Base-by-base conservation (phyloP, 1,140 invertebrate genomes). In the Panulirus ornatus region DNA sequence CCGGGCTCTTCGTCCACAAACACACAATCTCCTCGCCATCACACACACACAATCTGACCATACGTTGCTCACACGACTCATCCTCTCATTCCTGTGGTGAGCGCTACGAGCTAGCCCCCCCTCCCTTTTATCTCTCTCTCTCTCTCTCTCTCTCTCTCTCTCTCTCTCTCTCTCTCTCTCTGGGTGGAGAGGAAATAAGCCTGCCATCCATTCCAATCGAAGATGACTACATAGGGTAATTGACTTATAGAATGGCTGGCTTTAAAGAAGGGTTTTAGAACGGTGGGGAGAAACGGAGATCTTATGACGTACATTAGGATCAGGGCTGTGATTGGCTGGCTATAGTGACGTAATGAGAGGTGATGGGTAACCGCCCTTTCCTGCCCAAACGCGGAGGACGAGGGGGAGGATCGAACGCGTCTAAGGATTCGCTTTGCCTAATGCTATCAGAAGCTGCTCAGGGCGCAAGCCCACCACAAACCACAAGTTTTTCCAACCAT, bases 321-420 rank as follows among this genome's bases (percentile, higher is more conserved):
- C 51, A 54, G 22, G 51, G 51, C 51, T 42, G 42, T 75, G 73
- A 75, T 75, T 75, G 73, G 73, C 73, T 75, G 27, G 42, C 36
- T 36, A 40, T 42, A 6, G 19, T 75, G 73, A 75, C 73, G 73
- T 75, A 40, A 40, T 75, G 36, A 36, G 40, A 27, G 40, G 11
- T 27, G 75, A 78, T 78, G 75, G 36, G 8, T 78, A 22, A 38
- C 75, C 22, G 75, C 40, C 75, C 75, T 44, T 44, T 27, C 75
- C 44, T 30, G 75, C 19, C 40, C 40, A 78, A 40, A 78, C 40
- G 11, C 11, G 44, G 40, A 78, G n/a, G n/a, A n/a, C n/a, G 40
- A 75, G 27, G 19, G 22, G 58, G 2, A 27, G 58, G 58, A 58
- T 9, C n/a, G 19, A 9, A 16, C 51, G 8, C 2, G 51, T 58